Evolutionary conservation across 2,113 vertebrate genomes (phyloP).

Genomic region (Platichthys stellatus): DNA sequence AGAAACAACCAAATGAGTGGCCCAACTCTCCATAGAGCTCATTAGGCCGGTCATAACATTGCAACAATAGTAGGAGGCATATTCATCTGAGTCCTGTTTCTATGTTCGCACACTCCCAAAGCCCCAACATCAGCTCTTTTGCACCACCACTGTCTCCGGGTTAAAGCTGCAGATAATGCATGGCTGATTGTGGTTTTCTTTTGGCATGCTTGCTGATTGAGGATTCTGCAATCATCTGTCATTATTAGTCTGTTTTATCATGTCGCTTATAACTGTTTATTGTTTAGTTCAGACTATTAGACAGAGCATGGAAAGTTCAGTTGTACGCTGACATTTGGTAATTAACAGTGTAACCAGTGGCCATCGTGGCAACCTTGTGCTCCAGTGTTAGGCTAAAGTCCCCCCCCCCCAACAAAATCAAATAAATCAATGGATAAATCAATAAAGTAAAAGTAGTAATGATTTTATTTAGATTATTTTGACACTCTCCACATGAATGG

Average conservation of each 20-base stretch:
- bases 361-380: too few relatives aligned
- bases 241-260: slow-evolving; percentile 31
- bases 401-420: too few relatives aligned
- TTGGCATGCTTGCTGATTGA: slow-evolving; percentile 42
- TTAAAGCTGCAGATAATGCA: slow-evolving; percentile 39
- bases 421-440: too few relatives aligned
- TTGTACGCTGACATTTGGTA: not conserved
- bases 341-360: not conserved
- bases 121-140: slow-evolving; percentile 59
- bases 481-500: too few relatives aligned
- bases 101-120: slow-evolving; percentile 32
- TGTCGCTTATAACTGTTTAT: slow-evolving; percentile 17
- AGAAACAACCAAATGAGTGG: slow-evolving; percentile 66
- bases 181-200: slow-evolving; percentile 38
- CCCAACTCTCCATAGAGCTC: slow-evolving; percentile 78
- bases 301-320: not conserved
- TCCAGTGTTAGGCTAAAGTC: too few relatives aligned
- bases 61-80: slow-evolving; percentile 70
- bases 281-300: not conserved
- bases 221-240: slow-evolving; percentile 30
- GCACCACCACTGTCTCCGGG: slow-evolving; percentile 31
- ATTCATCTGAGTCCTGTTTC: slow-evolving; percentile 64
- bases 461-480: too few relatives aligned
- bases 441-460: too few relatives aligned
- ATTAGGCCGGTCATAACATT: slow-evolving; percentile 76